Base-by-base conservation (phyloP, 1,140 invertebrate genomes). In the Procambarus clarkii region DNA sequence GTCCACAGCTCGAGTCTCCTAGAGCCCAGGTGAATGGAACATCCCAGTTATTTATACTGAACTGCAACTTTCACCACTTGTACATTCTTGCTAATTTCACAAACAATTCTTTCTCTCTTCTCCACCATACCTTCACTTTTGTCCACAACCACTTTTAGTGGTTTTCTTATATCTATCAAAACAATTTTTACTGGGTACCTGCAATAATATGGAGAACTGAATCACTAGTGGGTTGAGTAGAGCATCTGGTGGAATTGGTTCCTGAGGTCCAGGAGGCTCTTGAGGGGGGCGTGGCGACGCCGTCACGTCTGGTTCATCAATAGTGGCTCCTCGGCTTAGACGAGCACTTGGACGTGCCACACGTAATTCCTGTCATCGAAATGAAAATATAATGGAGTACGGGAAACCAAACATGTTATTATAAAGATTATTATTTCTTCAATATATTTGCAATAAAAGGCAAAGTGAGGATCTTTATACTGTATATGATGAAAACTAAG, bases 171-270 rank as follows among this genome's bases (percentile, higher is more conserved):
- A 13, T 58, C 54, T 58, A 58, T 58, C 13, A 64, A 64, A 18
- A 64, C 18, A 18, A 18, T 64, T 21, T 64, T 21, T 1, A 64
- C 60, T 69, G 50, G 78, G 18, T 93, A 96, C 96, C 96, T 97
- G 97, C 44, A 97, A 94, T 79, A 97, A 95, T 77, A 97, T 96
- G 60, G 97, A 96, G 94, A 98, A 98, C 93, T 98, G 97, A 96
- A 98, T 97, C 5, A 97, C 97, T 74, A 98, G 95, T 0, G 97
- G 97, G 93, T 98, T 96, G 2, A 97, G 93, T n/a, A 94, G 93
- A 64, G 93, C 88, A 50, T 94, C 88, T 13, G 87, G 85, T 5
- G 81, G 89, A n/a, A 60, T 79, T 18, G 77, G 84, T 15, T 91
- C 83, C 78, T 82, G 86, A 48, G 86, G 80, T n/a, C 86, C 85